Conservation (phyloP, 2,888 invertebrate genomes). For the Lypha dubia region DNA sequence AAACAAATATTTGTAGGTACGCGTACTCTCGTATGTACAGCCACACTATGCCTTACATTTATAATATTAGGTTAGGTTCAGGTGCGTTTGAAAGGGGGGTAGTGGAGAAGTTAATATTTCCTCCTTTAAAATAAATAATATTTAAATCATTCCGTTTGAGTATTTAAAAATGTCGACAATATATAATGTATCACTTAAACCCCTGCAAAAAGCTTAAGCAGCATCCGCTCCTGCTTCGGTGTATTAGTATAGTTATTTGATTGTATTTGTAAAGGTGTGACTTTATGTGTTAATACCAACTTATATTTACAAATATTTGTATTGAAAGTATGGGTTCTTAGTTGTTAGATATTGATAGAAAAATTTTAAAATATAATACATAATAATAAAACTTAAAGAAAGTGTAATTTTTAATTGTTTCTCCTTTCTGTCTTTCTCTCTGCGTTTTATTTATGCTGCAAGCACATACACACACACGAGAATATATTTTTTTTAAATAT, state of each 20-base stretch:
- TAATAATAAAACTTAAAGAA: slow-evolving; percentile 45
- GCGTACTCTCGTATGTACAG: not conserved
- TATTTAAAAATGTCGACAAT: too few species aligned
- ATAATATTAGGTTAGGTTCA: not conserved
- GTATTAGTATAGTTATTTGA: not conserved
- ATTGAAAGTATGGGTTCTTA: not conserved
- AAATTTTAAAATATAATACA: slow-evolving; percentile 1
- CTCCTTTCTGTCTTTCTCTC: not conserved
- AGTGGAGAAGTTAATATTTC: too few species aligned
- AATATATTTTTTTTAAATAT: slow-evolving; percentile 32
- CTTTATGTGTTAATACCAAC: slow-evolving; percentile 38
- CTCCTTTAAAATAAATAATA: too few species aligned
- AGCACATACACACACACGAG: not conserved
- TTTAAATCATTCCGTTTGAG: too few species aligned
- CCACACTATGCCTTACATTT: not conserved
- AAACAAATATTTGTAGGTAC: not conserved
- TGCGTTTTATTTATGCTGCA: not conserved
- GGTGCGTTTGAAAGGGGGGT: too few species aligned
- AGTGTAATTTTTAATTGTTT: slow-evolving; percentile 52
- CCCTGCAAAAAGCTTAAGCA: too few species aligned
- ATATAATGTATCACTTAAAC: too few species aligned
- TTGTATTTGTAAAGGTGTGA: not conserved
- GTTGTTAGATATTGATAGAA: slow-evolving; percentile 21
- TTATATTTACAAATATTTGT: not conserved
- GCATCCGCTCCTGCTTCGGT: too few species aligned